Evolutionary conservation across 1,140 invertebrate species (phyloP).

Genomic region (Polypedilum vanderplanki): DNA sequence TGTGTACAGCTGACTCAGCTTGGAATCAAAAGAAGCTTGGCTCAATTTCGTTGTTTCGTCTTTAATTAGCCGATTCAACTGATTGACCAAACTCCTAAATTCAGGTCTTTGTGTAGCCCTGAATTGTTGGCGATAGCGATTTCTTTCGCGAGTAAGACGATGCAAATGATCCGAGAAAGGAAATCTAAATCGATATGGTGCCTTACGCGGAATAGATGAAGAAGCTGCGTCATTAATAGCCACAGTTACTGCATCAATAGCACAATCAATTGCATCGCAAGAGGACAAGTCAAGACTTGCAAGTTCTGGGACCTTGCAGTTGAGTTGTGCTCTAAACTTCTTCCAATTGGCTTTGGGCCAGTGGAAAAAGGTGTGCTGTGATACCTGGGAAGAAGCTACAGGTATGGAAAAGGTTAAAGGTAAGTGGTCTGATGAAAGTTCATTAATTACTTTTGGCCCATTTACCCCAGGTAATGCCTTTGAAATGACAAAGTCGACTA

Average conservation of each 20-base stretch:
- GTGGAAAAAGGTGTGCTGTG: neutral
- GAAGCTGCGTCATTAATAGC: neutral
- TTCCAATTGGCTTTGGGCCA: neutral
- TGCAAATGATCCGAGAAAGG: neutral
- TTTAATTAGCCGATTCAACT: neutral
- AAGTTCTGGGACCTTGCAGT: neutral
- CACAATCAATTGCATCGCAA: neutral
- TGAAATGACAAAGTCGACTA: neutral
- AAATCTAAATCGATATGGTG: neutral
- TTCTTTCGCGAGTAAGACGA: neutral
- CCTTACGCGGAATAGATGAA: too few species aligned
- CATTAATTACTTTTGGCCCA: neutral
- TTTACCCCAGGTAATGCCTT: neutral
- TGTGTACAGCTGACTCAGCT: neutral
- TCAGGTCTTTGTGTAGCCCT: neutral
- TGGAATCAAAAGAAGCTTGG: neutral
- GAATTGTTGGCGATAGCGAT: neutral
- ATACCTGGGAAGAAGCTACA: neutral
- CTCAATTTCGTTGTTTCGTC: neutral
- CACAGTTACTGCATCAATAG: neutral
- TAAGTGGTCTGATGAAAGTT: neutral
- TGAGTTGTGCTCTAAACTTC: neutral
- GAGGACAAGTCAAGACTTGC: neutral
- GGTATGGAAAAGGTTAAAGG: neutral
- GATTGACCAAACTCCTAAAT: neutral